A percentile compares a stretch with the other conserved stretches of the same genome.
phyloP scores from a whole-genome alignment of 2,888 invertebrate species.

The Neoaliturus tenellus region DNA sequence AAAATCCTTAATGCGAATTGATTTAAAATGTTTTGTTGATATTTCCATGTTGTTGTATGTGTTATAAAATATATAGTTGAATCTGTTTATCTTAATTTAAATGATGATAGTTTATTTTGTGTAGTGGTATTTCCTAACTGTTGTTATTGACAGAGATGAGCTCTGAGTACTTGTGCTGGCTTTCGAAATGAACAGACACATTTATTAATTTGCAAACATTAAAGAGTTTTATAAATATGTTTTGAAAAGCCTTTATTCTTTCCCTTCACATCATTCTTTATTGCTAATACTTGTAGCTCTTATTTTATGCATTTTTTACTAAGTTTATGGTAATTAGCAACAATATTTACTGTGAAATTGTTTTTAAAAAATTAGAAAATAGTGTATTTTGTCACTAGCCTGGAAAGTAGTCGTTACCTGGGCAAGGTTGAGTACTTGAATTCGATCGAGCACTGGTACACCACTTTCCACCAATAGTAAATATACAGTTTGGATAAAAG shows the following conservation, averaged over 20 bases:
- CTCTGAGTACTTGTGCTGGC: constrained; percentile 54
- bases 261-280: not conserved
- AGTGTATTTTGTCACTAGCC: no score
- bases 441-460: no score
- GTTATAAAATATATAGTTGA: constrained; percentile 58
- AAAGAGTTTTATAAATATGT: constrained; percentile 59
- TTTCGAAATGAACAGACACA: constrained; percentile 57
- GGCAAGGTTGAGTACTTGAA: no score
- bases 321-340: no score
- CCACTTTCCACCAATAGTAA: no score
- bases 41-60: constrained; percentile 58
- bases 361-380: no score
- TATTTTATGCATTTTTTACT: no score
- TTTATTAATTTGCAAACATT: constrained; percentile 59
- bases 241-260: constrained; percentile 48
- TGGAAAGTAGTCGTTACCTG: no score
- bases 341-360: no score
- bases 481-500: no score
- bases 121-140: constrained; percentile 56
- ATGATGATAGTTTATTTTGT: constrained; percentile 58
- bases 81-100: constrained; percentile 56
- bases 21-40: constrained; percentile 56
- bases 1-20: constrained; percentile 47
- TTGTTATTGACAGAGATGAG: constrained; percentile 53
- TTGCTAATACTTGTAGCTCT: not conserved